Base-by-base conservation (phyloP, 2,797 vertebrate genomes). In the Lagocephalus sceleratus region DNA sequence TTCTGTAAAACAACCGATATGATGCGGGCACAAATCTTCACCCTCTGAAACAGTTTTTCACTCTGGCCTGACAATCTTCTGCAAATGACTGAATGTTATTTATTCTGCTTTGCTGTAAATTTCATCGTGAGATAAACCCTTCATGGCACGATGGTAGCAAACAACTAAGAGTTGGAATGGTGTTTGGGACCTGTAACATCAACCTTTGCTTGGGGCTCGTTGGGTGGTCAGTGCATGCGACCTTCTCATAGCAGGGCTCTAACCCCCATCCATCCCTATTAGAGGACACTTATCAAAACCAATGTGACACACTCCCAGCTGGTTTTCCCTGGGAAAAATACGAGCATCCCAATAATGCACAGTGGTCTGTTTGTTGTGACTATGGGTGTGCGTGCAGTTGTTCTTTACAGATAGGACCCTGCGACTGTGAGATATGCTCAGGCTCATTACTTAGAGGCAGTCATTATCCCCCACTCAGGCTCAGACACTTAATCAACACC, bases 361-460 rank as follows among this genome's bases (percentile, higher is more conserved):
- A 20, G 66, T 75, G 68, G 65, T 82, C 32, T 61, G n/a, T 51
- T 41, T 59, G 40, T 66, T 44, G 42, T 20, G 41, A 42, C 35
- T 62, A 15, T 7, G 23, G 22, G 47, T 39, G 39, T 62, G 47
- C 51, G 68, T 51, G 29, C 48, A 72, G 61, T 80, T 71, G 78
- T 63, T 81, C 78, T 74, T 57, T 79, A 71, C 80, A 84, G 84
- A 88, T 88, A 84, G 84, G 75, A 81, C 81, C 84, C 84, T 87
- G 85, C 83, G 79, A 85, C 85, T 88, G 75, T 63, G 84, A 88
- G 89, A 90, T 90, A 88, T 80, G 78, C 81, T 63, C 76, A 63
- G 81, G 79, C 88, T 89, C 85, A 87, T 91, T 91, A 91, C 90
- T 90, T 90, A 90, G 81, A 87, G 68, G 64, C 85, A 87, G 85